phyloP scores from a whole-genome alignment of 2,888 invertebrate genomes.

The Tiphia femorata region DNA sequence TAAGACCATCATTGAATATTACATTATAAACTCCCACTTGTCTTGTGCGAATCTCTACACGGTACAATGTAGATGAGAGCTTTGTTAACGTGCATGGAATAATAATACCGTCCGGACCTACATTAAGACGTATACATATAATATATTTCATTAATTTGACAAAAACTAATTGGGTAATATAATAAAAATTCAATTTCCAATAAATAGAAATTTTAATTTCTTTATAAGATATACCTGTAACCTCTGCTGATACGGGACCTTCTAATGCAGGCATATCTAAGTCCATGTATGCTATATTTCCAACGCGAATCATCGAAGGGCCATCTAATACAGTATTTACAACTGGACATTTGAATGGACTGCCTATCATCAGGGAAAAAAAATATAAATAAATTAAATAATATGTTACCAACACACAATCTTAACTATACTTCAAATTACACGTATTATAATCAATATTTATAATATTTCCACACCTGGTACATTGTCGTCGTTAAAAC shows the following conservation, averaged over 20 bases:
- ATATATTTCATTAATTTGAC: too few relatives aligned
- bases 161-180: not conserved
- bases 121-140: conserved; percentile 8
- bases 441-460: not conserved
- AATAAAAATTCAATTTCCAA: too few relatives aligned
- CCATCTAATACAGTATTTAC: conserved; percentile 70
- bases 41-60: conserved; percentile 83
- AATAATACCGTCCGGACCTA: conserved; percentile 71
- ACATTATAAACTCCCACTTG: conserved; percentile 83
- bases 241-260: conserved; percentile 67
- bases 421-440: not conserved
- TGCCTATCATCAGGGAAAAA: too few relatives aligned
- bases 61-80: conserved; percentile 77
- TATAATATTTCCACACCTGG: conserved; percentile 69
- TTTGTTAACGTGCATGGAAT: conserved; percentile 67
- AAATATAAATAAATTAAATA: conserved; percentile 16
- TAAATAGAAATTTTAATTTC: not conserved
- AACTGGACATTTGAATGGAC: conserved; percentile 85
- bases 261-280: conserved; percentile 68
- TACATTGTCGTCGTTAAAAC: conserved; percentile 93
- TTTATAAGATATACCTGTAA: conserved; percentile 67
- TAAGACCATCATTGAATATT: conserved; percentile 74
- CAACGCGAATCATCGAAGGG: conserved; percentile 62
- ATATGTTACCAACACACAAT: not conserved
- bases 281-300: conserved; percentile 65